Conservation (phyloP, 2,888 invertebrate species). For the Metacarcinus magister region DNA sequence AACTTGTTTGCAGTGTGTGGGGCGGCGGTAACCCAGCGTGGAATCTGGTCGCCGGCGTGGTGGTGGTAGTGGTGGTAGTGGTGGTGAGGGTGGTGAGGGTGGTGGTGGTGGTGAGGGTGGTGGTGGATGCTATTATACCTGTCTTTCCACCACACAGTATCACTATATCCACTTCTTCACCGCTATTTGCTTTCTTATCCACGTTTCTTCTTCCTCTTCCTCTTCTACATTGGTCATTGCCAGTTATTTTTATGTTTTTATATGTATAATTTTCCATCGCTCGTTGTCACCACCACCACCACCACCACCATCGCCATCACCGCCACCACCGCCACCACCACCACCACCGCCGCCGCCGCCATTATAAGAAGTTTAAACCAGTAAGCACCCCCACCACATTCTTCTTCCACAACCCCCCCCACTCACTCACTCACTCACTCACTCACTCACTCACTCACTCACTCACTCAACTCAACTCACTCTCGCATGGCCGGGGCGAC, state of each 20-base stretch:
- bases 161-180: neutral
- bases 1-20: conserved; percentile 14
- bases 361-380: neutral
- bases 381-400: neutral
- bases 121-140: neutral
- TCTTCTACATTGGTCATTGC: neutral
- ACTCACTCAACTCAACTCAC: neutral
- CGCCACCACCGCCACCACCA: neutral
- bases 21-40: conserved; percentile 11
- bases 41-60: neutral
- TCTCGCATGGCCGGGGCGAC: no score
- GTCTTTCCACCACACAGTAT: neutral
- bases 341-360: neutral
- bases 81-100: no score
- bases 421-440: neutral
- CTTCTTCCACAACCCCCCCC: neutral
- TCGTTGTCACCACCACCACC: no score
- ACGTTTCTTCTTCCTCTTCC: neutral
- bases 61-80: neutral
- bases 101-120: no score
- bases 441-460: neutral
- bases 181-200: neutral
- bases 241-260: no score
- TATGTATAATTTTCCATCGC: no score
- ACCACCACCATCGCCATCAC: neutral